Evolutionary conservation across 2,888 invertebrate species (phyloP), one percentile per base, ranked within the genome.

Genomic region (Dorcus hopei): DNA sequence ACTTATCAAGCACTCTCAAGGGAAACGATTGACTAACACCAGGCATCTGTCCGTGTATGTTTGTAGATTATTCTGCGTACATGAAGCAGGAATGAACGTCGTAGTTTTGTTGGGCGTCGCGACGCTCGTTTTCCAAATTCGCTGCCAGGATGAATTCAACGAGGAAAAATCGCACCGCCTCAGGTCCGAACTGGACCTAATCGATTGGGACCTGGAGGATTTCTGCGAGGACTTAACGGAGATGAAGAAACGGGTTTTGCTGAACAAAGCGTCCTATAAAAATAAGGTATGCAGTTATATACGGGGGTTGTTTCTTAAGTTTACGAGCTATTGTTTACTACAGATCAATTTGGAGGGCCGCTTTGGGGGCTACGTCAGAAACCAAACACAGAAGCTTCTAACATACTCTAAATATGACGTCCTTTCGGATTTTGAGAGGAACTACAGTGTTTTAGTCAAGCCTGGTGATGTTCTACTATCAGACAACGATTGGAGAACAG

Each of bases 381-480:
- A 74, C 54, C 82, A 83, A 69, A 77, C 79, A 5, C 11, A 51
- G 26, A 19, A 59, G 8, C 51, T 62, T n/a, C 57, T 49, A 43
- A 49, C 45, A 41, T 52, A 52, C 16, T 19, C 53, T 9, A 61
- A 57, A 57, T 57, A 61, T 19, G 58, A 67, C 33, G 57, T 74
- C 26, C 71, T 74, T 1, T 62, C 52, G 14, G 74, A 81, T 8
- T 71, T 82, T n/a, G 71, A 76, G 57, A 73, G 83, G 56, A 82
- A 82, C 62, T 80, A 81, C 59, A 79, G 80, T 9, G 74, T 83
- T 3, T 67, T 84, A 1, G 70, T 81, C 41, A 81, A 82, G 62
- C 80, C 83, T 9, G 84, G 84, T 16, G 83, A 84, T 60, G 74
- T 78, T 1, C 65, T 82, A 45, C 65, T 85, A 51, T 78, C 80